Conservation (phyloP, 2,113 vertebrate species). For the Mobula birostris region DNA sequence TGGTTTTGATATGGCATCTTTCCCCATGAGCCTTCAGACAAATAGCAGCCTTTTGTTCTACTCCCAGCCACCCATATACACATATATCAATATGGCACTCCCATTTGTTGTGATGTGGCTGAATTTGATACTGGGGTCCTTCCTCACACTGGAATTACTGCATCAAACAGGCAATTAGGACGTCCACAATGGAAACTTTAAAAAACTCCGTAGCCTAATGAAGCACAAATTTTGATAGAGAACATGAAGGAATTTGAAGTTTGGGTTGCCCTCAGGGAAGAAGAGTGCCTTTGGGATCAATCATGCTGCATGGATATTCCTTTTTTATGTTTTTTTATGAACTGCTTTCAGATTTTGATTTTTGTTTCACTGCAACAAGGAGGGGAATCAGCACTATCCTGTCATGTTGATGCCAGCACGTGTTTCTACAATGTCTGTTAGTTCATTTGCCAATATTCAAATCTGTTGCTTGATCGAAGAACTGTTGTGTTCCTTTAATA, state of each 20-base stretch:
- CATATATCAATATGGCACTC: conserved; percentile 59
- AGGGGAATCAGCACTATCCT: conserved; percentile 36
- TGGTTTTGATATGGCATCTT: conserved; percentile 50
- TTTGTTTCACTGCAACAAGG: neutral
- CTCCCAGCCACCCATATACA: conserved; percentile 51
- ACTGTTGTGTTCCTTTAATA: conserved; percentile 54
- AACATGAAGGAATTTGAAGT: conserved; percentile 52
- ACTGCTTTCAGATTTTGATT: neutral
- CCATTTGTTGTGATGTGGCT: conserved; percentile 58
- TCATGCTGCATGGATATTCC: conserved; percentile 46
- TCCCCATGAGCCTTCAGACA: conserved; percentile 54
- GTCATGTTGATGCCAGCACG: conserved; percentile 45
- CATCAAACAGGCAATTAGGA: conserved; percentile 56
- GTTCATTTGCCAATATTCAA: conserved; percentile 60
- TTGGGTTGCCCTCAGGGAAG: conserved; percentile 56
- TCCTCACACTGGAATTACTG: conserved; percentile 56
- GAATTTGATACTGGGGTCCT: conserved; percentile 55
- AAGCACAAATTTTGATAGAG: conserved; percentile 62
- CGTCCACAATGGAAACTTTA: conserved; percentile 55
- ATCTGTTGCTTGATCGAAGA: conserved; percentile 61
- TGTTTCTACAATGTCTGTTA: conserved; percentile 56
- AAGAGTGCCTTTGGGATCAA: conserved; percentile 46
- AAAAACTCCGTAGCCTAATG: conserved; percentile 59
- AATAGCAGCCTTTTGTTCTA: conserved; percentile 63
- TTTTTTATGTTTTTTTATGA: conserved; percentile 41